Conservation (phyloP, 64 coral and sea anemone genomes). For the Acropora yongei region DNA sequence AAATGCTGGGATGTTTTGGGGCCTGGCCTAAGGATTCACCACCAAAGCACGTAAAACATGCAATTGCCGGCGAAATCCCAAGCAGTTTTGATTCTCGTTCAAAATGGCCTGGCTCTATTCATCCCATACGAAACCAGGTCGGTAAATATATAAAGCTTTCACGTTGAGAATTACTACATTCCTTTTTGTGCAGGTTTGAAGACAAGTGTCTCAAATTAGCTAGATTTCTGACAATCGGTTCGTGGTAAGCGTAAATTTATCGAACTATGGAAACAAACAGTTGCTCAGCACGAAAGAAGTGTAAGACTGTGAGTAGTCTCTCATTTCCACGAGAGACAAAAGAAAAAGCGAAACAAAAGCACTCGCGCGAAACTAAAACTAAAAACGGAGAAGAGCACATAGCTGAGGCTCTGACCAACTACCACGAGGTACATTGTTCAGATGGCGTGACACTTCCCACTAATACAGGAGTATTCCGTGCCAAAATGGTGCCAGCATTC, state of each 20-base stretch:
- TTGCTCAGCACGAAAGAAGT: not conserved
- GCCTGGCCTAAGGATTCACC: conserved; percentile 37
- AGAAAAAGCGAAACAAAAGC: too few relatives aligned
- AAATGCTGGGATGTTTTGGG: conserved; percentile 42
- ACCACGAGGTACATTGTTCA: not conserved
- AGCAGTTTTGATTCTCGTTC: conserved; percentile 60
- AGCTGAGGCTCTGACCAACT: not conserved
- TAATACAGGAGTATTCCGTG: not conserved
- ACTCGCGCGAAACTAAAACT: not conserved
- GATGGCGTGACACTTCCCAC: not conserved
- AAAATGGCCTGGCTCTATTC: conserved; percentile 80
- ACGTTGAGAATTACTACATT: too few relatives aligned
- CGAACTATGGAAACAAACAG: not conserved
- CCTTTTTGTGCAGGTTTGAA: too few relatives aligned
- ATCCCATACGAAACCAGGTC: conserved; percentile 82
- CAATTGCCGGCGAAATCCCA: conserved; percentile 48
- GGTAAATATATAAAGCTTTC: too few relatives aligned
- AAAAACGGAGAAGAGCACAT: not conserved
- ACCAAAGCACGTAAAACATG: not conserved
- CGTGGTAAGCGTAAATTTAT: not conserved
- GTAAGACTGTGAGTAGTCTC: not conserved
- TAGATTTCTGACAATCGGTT: not conserved
- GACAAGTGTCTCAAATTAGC: not conserved
- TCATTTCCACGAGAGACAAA: not conserved
- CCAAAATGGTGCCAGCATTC: not conserved